A percentile compares a stretch with the other conserved stretches of the same genome.
phyloP scores from a whole-genome alignment of 53 echinoderm and acorn worm genomes.

The Stichopus horrens region DNA sequence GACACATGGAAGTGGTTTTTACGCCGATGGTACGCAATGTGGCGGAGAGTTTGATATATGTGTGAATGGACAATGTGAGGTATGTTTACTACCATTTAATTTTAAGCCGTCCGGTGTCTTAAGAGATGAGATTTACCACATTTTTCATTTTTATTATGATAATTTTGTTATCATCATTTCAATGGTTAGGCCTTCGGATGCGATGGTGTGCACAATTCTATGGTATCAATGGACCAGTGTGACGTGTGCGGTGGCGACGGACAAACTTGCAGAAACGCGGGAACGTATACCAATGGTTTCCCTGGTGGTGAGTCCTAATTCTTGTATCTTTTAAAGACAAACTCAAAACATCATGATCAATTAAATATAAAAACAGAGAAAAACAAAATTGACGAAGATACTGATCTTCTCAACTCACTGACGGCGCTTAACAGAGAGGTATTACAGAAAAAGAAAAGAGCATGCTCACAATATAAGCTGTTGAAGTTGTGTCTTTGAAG shows the following conservation, averaged over 20 bases:
- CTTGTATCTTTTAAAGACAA: too few species aligned
- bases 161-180: too few species aligned
- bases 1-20: not conserved
- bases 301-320: not conserved
- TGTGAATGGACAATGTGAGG: conserved; percentile 16
- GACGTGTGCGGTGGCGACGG: conserved; percentile 73
- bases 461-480: too few species aligned
- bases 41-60: not conserved
- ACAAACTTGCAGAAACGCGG: conserved; percentile 40
- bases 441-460: too few species aligned
- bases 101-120: not conserved
- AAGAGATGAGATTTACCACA: too few species aligned
- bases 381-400: too few species aligned
- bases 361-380: too few species aligned
- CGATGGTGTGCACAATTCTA: conserved; percentile 68
- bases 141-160: too few species aligned
- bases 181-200: conserved; percentile 64
- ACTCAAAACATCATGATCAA: too few species aligned
- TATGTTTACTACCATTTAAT: not conserved
- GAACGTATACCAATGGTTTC: not conserved
- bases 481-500: too few species aligned
- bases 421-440: too few species aligned
- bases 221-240: conserved; percentile 55
- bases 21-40: not conserved
- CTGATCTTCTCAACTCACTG: too few species aligned